These are phyloP conservation scores for Leptinotarsa tumamoca DNA, from an alignment of 2,888 invertebrate genomes.

Conservation along the genomic window DNA sequence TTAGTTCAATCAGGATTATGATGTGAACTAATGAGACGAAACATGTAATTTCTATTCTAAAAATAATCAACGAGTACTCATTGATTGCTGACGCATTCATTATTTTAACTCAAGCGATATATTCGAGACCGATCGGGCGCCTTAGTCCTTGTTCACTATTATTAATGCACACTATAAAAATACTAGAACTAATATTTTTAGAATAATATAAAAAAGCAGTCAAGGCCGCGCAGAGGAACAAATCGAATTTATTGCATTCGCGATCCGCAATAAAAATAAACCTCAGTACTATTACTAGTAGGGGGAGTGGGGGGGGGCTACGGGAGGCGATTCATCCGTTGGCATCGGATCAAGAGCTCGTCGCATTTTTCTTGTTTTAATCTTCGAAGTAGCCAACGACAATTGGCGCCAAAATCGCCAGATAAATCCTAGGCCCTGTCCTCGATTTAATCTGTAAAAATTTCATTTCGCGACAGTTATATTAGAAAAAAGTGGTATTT, in stretches of 20 bases:
- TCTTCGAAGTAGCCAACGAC: background rate
- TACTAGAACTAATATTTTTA: background rate
- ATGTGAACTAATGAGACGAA: too few relatives aligned
- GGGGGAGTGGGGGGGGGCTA: background rate
- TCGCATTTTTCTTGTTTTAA: constrained; percentile 14
- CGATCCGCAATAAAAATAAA: constrained; percentile 2
- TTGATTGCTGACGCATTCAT: too few relatives aligned
- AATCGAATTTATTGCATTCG: constrained; percentile 19
- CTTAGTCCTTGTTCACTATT: too few relatives aligned
- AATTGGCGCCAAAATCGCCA: constrained; percentile 2
- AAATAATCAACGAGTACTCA: too few relatives aligned
- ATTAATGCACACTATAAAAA: background rate
- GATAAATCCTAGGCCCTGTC: constrained; percentile 4
- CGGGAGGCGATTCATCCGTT: background rate
- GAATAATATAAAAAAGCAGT: background rate
- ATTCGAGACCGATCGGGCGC: too few relatives aligned
- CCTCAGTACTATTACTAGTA: constrained; percentile 10
- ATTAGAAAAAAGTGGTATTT: constrained; percentile 11
- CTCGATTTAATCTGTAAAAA: constrained; percentile 17
- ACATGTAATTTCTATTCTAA: too few relatives aligned
- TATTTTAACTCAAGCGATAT: too few relatives aligned
- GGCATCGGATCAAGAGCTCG: constrained; percentile 2
- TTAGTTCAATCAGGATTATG: too few relatives aligned
- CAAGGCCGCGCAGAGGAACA: background rate
- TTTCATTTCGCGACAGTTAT: constrained; percentile 6